Base-by-base conservation (phyloP, 2,797 vertebrate genomes). In the Neoniphon sammara region DNA sequence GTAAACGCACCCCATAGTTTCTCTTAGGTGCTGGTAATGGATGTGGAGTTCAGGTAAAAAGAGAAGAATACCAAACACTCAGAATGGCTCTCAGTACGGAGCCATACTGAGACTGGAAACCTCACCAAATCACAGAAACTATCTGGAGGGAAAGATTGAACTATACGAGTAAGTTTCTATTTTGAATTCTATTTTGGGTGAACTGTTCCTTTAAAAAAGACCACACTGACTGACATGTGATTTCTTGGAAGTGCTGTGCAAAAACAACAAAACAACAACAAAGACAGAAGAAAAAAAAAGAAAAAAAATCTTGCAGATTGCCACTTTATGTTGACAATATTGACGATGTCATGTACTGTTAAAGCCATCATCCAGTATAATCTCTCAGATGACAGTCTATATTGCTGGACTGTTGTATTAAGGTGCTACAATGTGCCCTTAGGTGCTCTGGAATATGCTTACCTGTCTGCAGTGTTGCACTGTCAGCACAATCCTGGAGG, bases 401-500 rank as follows among this genome's bases (percentile, higher is more conserved):
- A 59, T 77, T 72, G 69, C 64, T 75, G 70, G 58, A 66, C 66
- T 62, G 56, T 71, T 3, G 67, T 57, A 70, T 77, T 70, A 77
- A 63, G 8, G 1, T 69, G 56, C 74, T 72, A 66, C 65, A 77
- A 17, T 58, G 73, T 75, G 73, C 59, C 84, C 83, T 75, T 2
- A 61, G 85, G 79, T 67, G 80, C 83, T 75, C 57, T 60, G 52
- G 72, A 83, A 81, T 74, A 80, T 82, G 81, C 88, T 87, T 88
- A 88, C 79, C 36, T n/a, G 55, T 77, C 77, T 78, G 67, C 68
- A 65, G 66, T 18, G 52, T 73, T 88, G 87, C 77, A 47, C n/a
- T 59, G 78, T 89, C 85, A 83, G 86, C 86, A 82, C 53, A 82
- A 58, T 78, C 61, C 68, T 39, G 42, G 66, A 64, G 58, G 70